phyloP scores from a whole-genome alignment of 2,888 invertebrate species.

The Drosophila greeni region DNA sequence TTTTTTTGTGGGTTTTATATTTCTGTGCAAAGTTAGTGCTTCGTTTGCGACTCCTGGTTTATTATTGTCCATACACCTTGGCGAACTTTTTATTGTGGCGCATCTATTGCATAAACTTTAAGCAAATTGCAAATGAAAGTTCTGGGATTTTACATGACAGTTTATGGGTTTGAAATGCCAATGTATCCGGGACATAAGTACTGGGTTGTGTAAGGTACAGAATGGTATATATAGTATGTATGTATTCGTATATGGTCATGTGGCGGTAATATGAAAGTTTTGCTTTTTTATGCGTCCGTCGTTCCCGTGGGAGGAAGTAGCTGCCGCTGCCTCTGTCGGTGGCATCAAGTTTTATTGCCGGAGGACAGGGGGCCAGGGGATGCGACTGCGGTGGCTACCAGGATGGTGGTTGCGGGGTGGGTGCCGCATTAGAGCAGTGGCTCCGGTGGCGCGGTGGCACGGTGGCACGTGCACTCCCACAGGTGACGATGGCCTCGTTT shows the following conservation, averaged over 20 bases:
- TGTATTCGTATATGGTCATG: constrained; percentile 31
- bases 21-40: constrained; percentile 12
- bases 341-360: constrained; percentile 52
- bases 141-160: constrained; percentile 59
- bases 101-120: constrained; percentile 56
- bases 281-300: constrained; percentile 56
- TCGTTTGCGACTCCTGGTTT: constrained; percentile 21
- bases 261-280: constrained; percentile 64
- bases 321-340: constrained; percentile 43
- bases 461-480: constrained; percentile 61
- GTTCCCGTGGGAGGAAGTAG: constrained; percentile 45
- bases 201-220: neutral
- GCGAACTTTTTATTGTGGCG: constrained; percentile 41
- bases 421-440: constrained; percentile 2
- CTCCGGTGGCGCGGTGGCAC: constrained; percentile 7
- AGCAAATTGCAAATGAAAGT: constrained; percentile 59
- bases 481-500: constrained; percentile 75
- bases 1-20: constrained; percentile 8
- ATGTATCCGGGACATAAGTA: constrained; percentile 11
- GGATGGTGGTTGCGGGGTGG: constrained; percentile 11
- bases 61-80: constrained; percentile 35
- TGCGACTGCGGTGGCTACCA: constrained; percentile 15
- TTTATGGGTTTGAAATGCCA: constrained; percentile 50
- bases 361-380: constrained; percentile 11
- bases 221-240: constrained; percentile 3